phyloP scores from a whole-genome alignment of 1,140 invertebrate species.

The Nixonia krombeini region DNA sequence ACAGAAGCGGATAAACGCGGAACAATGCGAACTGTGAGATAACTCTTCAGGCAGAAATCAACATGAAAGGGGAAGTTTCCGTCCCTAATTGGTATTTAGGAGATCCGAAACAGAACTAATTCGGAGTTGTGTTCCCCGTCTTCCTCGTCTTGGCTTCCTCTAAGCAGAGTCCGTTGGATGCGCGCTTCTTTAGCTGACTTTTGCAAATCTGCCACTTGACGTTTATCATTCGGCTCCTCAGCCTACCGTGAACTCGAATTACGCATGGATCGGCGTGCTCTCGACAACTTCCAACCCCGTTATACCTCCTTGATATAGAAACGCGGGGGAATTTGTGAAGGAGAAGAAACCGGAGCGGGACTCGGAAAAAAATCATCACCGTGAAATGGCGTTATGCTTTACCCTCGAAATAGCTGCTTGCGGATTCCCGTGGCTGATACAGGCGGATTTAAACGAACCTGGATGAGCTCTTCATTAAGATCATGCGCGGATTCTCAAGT shows the following conservation, averaged over 20 bases:
- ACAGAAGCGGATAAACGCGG: constrained; percentile 51
- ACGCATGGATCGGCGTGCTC: constrained; percentile 50
- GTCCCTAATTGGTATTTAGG: constrained; percentile 71
- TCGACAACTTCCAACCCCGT: constrained; percentile 44
- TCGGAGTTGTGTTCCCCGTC: constrained; percentile 40
- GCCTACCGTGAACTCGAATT: constrained; percentile 56
- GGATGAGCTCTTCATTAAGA: too few species aligned
- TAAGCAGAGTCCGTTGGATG: constrained; percentile 16
- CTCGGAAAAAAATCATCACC: too few species aligned
- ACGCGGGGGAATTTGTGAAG: constrained; percentile 18
- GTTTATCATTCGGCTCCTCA: constrained; percentile 59
- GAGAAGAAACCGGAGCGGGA: too few species aligned
- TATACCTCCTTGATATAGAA: constrained; percentile 15
- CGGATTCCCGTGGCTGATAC: too few species aligned
- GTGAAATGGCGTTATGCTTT: too few species aligned
- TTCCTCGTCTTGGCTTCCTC: constrained; percentile 32
- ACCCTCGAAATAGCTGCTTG: too few species aligned
- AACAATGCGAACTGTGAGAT: constrained; percentile 70
- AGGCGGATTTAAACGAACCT: too few species aligned
- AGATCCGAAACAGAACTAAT: constrained; percentile 64
- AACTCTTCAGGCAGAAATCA: constrained; percentile 65
- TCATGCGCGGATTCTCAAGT: too few species aligned
- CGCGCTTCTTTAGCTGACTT: constrained; percentile 44
- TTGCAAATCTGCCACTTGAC: constrained; percentile 55
- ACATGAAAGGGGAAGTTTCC: constrained; percentile 70